Evolutionary conservation across 1,140 invertebrate genomes (phyloP).

Genomic region (Nymphalis io): DNA sequence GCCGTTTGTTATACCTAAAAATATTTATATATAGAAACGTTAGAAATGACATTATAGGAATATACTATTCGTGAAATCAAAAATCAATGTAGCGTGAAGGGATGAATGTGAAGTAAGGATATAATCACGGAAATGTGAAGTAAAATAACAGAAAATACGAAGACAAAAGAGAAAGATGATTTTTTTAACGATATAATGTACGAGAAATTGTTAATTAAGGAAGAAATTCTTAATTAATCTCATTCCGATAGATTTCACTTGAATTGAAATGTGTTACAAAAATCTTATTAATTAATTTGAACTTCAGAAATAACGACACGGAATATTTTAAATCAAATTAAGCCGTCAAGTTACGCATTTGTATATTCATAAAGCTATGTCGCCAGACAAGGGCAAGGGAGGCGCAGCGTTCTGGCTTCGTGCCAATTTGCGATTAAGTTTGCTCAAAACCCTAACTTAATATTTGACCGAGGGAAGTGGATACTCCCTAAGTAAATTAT

Average conservation of each 20-base stretch:
- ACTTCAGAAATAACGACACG: slow-evolving; percentile 30
- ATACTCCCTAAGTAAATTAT: slow-evolving; percentile 13
- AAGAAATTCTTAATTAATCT: no score
- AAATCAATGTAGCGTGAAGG: no score
- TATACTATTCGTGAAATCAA: no score
- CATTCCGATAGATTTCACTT: not conserved
- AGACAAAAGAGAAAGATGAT: no score
- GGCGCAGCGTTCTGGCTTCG: slow-evolving; percentile 15
- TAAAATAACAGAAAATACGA: no score
- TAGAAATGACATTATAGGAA: no score
- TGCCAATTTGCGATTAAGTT: slow-evolving; percentile 33
- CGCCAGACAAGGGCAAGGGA: slow-evolving; percentile 34
- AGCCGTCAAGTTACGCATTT: slow-evolving; percentile 30
- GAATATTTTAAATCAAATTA: slow-evolving; percentile 37
- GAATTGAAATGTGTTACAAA: not conserved
- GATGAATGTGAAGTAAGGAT: no score
- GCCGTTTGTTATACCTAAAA: slow-evolving; percentile 70
- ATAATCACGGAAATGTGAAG: no score
- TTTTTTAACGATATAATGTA: no score
- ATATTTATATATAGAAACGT: not conserved
- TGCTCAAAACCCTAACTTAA: slow-evolving; percentile 25
- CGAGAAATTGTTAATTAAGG: no score
- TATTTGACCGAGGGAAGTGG: slow-evolving; percentile 23
- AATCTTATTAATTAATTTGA: slow-evolving; percentile 13
- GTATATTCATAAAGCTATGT: slow-evolving; percentile 38